Evolutionary conservation across 2,113 vertebrate species (phyloP).

Genomic region (Heliornis fulica): DNA sequence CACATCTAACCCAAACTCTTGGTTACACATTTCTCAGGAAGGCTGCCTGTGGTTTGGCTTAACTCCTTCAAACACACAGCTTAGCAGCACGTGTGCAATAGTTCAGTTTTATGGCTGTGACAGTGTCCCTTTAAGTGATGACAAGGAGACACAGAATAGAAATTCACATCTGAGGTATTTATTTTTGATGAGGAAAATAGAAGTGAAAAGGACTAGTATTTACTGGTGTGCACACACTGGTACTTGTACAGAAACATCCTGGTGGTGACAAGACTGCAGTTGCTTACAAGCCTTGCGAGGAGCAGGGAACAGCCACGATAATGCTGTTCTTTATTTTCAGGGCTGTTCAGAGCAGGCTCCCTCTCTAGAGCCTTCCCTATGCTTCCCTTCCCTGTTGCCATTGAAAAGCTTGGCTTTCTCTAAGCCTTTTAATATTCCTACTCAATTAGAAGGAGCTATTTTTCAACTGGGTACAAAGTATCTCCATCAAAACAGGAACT

Average conservation of each 20-base stretch:
- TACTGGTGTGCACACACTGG: slow-evolving; percentile 50
- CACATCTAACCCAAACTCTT: background rate
- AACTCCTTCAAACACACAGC: background rate
- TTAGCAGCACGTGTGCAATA: background rate
- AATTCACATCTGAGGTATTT: slow-evolving; percentile 43
- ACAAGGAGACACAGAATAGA: slow-evolving; percentile 20
- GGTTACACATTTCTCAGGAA: background rate
- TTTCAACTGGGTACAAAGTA: background rate
- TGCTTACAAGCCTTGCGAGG: slow-evolving; percentile 46
- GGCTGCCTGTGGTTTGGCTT: background rate
- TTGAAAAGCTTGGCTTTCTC: slow-evolving; percentile 21
- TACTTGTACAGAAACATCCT: slow-evolving; percentile 71
- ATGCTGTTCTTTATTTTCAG: slow-evolving; percentile 66
- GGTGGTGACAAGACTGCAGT: slow-evolving; percentile 71
- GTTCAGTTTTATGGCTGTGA: background rate
- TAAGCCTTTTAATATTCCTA: background rate
- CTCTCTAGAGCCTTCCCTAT: slow-evolving; percentile 36
- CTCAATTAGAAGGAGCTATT: background rate
- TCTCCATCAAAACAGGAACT: background rate
- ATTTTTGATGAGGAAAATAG: slow-evolving; percentile 51
- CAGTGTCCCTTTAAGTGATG: slow-evolving; percentile 20
- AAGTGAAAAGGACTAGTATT: slow-evolving; percentile 66
- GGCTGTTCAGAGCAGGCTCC: slow-evolving; percentile 37
- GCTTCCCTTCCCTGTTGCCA: slow-evolving; percentile 17
- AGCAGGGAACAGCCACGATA: slow-evolving; percentile 62